A percentile compares a stretch with the other conserved stretches of the same genome.
phyloP scores from a whole-genome alignment of 2,797 vertebrate genomes.

The Coregonus ussuriensis region DNA sequence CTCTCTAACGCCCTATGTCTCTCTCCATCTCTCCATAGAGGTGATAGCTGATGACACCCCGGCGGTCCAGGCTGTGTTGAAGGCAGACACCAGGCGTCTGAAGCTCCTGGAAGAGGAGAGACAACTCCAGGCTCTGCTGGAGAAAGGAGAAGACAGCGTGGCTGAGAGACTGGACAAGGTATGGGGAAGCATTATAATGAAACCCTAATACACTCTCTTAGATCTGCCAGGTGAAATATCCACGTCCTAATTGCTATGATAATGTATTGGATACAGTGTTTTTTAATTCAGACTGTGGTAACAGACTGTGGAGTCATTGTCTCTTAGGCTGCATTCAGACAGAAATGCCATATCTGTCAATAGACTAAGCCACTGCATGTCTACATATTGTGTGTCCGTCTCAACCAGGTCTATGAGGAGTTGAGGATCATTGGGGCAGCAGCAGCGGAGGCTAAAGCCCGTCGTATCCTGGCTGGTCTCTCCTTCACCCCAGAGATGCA shows the following conservation, averaged over 20 bases:
- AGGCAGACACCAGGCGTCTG: constrained; percentile 86
- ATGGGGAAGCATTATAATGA: constrained; percentile 33
- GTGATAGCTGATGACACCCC: constrained; percentile 89
- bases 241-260: too few species aligned
- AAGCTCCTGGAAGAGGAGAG: constrained; percentile 87
- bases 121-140: constrained; percentile 80
- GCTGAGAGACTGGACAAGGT: constrained; percentile 85
- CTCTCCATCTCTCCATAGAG: constrained; percentile 70
- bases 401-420: constrained; percentile 87
- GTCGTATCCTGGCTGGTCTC: constrained; percentile 89
- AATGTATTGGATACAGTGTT: too few species aligned
- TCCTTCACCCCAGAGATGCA: constrained; percentile 92
- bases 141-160: constrained; percentile 86
- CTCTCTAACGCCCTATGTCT: not conserved
- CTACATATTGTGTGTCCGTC: not conserved
- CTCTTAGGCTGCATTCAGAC: not conserved
- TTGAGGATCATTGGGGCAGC: constrained; percentile 84
- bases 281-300: too few species aligned
- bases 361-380: constrained; percentile 44
- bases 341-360: not conserved
- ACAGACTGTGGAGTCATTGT: too few species aligned
- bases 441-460: constrained; percentile 87
- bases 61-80: constrained; percentile 88
- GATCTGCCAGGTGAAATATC: too few species aligned
- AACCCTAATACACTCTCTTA: not conserved